Percentiles rank a stretch among this genome's conserved stretches.
Evolutionary conservation across 2,113 vertebrate species (phyloP).

Genomic region (Pituophis catenifer): DNA sequence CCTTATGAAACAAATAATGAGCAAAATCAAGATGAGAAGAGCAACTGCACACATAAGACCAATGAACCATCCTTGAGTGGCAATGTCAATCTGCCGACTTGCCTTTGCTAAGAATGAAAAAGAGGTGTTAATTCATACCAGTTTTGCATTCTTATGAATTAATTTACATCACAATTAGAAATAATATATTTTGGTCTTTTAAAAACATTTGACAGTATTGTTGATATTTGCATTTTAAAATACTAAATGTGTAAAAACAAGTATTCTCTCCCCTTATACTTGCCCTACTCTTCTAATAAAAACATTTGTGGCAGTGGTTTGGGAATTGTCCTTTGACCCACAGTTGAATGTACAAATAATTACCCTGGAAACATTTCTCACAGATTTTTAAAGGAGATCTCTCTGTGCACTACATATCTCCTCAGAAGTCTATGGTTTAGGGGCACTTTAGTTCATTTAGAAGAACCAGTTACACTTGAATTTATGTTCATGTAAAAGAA

Average conservation of each 20-base stretch:
- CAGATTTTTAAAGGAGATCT: background rate
- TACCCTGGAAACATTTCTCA: background rate
- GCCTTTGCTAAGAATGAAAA: conserved; percentile 81
- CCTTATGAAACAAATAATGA: conserved; percentile 98
- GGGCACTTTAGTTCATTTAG: background rate
- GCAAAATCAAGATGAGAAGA: conserved; percentile 93
- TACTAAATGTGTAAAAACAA: background rate
- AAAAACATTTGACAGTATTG: background rate
- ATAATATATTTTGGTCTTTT: background rate
- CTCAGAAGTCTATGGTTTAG: background rate
- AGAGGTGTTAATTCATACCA: background rate
- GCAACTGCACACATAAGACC: conserved; percentile 98
- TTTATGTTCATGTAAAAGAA: background rate
- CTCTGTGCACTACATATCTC: background rate
- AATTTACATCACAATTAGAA: conserved; percentile 13
- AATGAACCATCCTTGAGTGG: conserved; percentile 99
- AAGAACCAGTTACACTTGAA: background rate
- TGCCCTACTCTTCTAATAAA: background rate
- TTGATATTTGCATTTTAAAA: background rate
- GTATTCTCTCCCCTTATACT: background rate
- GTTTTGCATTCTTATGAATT: background rate
- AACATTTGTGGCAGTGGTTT: background rate
- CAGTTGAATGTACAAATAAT: background rate
- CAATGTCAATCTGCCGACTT: conserved; percentile 94
- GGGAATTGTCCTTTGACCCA: background rate